Evolutionary conservation across 2,888 invertebrate genomes (phyloP), one percentile per base, ranked within the genome.

Genomic region (Callosobruchus maculatus): DNA sequence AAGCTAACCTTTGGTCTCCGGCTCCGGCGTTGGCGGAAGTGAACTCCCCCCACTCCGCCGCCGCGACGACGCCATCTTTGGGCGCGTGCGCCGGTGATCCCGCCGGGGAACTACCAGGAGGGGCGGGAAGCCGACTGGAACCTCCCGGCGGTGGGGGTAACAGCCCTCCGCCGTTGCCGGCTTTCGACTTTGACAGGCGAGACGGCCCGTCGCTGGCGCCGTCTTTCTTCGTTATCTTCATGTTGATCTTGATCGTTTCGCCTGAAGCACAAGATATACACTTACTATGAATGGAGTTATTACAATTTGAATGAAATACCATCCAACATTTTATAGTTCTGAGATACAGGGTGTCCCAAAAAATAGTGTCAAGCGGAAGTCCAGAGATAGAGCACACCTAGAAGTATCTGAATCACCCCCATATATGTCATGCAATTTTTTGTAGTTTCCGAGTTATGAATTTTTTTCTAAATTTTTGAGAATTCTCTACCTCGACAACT

Each of bases 241-340:
- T 97, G 85, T 98, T 99, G 76, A 99, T 98, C 89, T 97, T 99
- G 80, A 99, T 99, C 0, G 99, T 99, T 89, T 99, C 97, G 21
- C 99, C 49, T 49, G 49, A 1, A 49, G 13, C 13, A n/a, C n/a
- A n/a, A 49, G 13, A 26, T 26, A 26, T 26, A 26, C 26, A 26
- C n/a, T n/a, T n/a, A n/a, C n/a, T n/a, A n/a, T n/a, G n/a, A n/a
- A n/a, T n/a, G n/a, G n/a, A n/a, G n/a, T n/a, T n/a, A n/a, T n/a
- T n/a, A n/a, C n/a, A n/a, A n/a, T n/a, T n/a, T n/a, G n/a, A n/a
- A n/a, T n/a, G n/a, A n/a, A n/a, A n/a, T n/a, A n/a, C n/a, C n/a
- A n/a, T n/a, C n/a, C n/a, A n/a, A n/a, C n/a, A n/a, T n/a, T n/a
- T n/a, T n/a, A n/a, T n/a, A n/a, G n/a, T n/a, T n/a, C n/a, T n/a